Evolutionary conservation across 2,797 vertebrate genomes (phyloP).

Genomic region (Rhinichthys osculus): DNA sequence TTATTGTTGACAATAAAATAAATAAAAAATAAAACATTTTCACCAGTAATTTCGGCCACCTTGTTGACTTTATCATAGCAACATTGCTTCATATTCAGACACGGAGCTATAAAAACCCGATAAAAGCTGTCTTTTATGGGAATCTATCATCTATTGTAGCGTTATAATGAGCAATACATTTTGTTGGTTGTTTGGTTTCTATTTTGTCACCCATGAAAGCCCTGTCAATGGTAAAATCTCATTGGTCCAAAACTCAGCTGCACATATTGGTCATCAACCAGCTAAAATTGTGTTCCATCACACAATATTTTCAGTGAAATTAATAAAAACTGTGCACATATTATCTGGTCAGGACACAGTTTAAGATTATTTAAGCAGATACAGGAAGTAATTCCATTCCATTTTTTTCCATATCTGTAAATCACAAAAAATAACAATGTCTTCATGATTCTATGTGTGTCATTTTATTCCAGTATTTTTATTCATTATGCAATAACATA

Average conservation of each 20-base stretch:
- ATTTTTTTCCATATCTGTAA: background rate
- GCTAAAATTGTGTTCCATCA: background rate
- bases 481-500: background rate
- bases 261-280: background rate
- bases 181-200: background rate
- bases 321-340: background rate
- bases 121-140: background rate
- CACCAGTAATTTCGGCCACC: background rate
- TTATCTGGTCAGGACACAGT: background rate
- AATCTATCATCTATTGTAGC: background rate
- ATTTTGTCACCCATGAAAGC: background rate
- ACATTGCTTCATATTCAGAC: background rate
- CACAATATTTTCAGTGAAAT: slow-evolving; percentile 1
- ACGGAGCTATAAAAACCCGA: background rate
- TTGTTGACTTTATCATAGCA: background rate
- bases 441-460: background rate
- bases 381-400: background rate
- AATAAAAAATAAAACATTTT: background rate
- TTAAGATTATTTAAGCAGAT: background rate
- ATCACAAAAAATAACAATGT: background rate
- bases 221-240: background rate
- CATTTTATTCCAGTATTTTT: background rate
- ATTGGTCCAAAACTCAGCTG: background rate
- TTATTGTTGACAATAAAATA: background rate
- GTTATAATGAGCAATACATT: background rate